Conservation (phyloP, 1,140 invertebrate species). For the Galleria mellonella region DNA sequence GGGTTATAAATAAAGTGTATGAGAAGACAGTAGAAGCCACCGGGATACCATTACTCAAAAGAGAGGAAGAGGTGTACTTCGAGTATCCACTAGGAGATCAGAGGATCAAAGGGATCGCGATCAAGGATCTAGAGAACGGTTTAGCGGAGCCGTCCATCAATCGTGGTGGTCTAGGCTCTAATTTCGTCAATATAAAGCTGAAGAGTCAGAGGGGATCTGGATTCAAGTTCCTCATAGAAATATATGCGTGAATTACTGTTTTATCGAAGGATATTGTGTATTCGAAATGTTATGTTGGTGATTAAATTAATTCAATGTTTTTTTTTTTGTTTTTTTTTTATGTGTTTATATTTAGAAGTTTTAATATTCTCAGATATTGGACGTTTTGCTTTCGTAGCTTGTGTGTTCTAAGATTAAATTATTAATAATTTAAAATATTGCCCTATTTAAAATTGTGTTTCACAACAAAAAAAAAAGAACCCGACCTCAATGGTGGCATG, state of each 20-base stretch:
- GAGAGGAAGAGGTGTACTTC: slow-evolving; percentile 44
- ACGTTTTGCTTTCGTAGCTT: background rate
- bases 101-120: slow-evolving; percentile 41
- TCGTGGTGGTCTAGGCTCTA: slow-evolving; percentile 56
- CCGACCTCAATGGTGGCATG: too few relatives aligned
- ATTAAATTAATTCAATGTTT: background rate
- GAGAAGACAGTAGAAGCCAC: slow-evolving; percentile 32
- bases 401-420: too few relatives aligned
- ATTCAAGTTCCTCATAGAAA: slow-evolving; percentile 53
- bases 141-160: slow-evolving; percentile 38
- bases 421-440: too few relatives aligned
- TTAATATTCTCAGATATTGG: background rate
- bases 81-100: slow-evolving; percentile 49
- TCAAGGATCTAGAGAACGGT: slow-evolving; percentile 34
- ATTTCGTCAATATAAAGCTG: slow-evolving; percentile 53
- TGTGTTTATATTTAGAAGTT: background rate
- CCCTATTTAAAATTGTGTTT: too few relatives aligned
- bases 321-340: background rate
- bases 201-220: slow-evolving; percentile 61
- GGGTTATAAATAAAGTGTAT: slow-evolving; percentile 39
- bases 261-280: too few relatives aligned
- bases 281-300: background rate
- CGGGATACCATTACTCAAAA: slow-evolving; percentile 33
- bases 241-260: slow-evolving; percentile 44
- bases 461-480: too few relatives aligned